Conservation (phyloP, 1,140 invertebrate species). For the Idris sp. region DNA sequence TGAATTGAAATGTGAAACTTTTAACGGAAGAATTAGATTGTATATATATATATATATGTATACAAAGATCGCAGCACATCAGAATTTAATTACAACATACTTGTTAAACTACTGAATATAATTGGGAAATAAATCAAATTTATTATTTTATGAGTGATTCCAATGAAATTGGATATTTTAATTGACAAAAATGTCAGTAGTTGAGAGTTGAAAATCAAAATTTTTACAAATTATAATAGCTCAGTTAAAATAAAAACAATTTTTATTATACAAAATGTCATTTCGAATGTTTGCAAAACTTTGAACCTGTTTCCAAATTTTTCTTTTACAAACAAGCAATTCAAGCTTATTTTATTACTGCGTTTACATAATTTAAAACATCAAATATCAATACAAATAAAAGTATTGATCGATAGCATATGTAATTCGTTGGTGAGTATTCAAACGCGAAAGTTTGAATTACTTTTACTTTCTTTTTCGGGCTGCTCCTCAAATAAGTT, state of each 20-base stretch:
- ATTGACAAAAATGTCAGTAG: no score
- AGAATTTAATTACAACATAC: slow-evolving; percentile 11
- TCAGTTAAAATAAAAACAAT: no score
- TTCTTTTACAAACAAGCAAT: slow-evolving; percentile 11
- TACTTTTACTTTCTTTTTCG: slow-evolving; percentile 63
- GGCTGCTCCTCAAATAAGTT: slow-evolving; percentile 28
- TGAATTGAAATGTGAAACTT: slow-evolving; percentile 22
- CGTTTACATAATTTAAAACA: slow-evolving; percentile 45
- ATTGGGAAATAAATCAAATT: no score
- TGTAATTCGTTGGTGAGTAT: slow-evolving; percentile 46
- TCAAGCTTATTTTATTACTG: slow-evolving; percentile 10
- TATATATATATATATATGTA: no score
- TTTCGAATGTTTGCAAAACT: background rate
- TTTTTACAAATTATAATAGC: no score
- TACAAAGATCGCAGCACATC: no score
- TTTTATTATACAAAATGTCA: slow-evolving; percentile 9
- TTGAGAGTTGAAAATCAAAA: no score
- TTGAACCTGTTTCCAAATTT: slow-evolving; percentile 6
- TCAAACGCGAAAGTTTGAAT: slow-evolving; percentile 58
- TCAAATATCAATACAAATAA: slow-evolving; percentile 34
- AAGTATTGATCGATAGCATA: slow-evolving; percentile 52
- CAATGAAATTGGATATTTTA: no score
- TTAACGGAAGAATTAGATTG: slow-evolving; percentile 20
- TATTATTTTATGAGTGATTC: no score
- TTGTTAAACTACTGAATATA: no score